These are phyloP conservation scores for Balaeniceps rex DNA, from an alignment of 2,113 vertebrate species.

Conservation along the genomic window DNA sequence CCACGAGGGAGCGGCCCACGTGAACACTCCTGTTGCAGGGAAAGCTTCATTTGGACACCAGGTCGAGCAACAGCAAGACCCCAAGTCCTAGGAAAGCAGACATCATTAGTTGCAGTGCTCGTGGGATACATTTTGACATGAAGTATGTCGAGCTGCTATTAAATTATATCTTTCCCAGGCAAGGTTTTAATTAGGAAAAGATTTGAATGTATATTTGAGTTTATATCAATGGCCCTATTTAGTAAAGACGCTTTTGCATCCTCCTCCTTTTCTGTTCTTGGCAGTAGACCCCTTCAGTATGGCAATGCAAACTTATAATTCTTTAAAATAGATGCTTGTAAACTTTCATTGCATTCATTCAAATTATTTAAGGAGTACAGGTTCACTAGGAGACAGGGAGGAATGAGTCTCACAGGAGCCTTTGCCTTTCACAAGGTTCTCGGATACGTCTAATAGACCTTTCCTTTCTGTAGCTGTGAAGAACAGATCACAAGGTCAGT, in stretches of 20 bases:
- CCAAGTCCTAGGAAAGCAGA: neutral
- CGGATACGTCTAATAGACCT: neutral
- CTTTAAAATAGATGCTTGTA: neutral
- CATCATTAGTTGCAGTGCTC: fast-evolving
- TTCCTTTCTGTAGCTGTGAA: neutral
- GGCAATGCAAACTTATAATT: neutral
- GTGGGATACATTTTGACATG: neutral
- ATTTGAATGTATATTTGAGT: neutral
- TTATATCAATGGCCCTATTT: neutral
- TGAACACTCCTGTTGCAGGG: fast-evolving
- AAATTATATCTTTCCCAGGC: fast-evolving
- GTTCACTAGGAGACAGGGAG: neutral
- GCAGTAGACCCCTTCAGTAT: neutral
- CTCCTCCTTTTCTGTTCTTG: neutral
- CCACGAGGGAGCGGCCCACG: fast-evolving
- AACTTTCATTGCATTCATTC: neutral
- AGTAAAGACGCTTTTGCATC: neutral
- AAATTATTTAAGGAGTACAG: neutral
- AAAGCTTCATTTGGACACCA: neutral
- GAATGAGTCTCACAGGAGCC: neutral
- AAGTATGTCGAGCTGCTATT: neutral
- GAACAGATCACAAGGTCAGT: neutral
- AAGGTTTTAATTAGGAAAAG: neutral
- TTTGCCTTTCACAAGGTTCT: neutral
- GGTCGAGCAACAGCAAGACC: neutral